Base-by-base conservation (phyloP, 2,797 vertebrate species). In the Crocidura indochinensis region DNA sequence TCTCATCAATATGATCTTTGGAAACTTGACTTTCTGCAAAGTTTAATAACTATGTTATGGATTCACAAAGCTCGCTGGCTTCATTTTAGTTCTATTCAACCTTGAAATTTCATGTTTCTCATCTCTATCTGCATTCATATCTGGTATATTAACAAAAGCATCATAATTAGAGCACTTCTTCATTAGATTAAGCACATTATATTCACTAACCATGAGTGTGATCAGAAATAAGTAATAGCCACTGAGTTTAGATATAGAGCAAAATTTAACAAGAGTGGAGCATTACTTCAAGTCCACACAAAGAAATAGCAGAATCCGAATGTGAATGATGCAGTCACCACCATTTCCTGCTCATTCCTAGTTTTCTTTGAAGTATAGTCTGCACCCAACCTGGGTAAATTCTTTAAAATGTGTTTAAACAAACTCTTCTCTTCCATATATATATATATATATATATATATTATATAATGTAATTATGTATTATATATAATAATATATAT, bases 81-180 rank as follows among this genome's bases (percentile, higher is more conserved):
- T 89, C 47, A 83, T n/a, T 75, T 94, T n/a, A 44, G 8, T 47
- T 92, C 65, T 49, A 51, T 22, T 27, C 27, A n/a, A 11, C 7
- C 15, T 2, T 2, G 46, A 79, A 71, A 8, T 46, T 83, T 1
- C 6, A 0, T 26, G 47, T 20, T 81, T 73, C 51, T 47, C 53
- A 81, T 72, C 24, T 11, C 44, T 4, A n/a, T n/a, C 20, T 69
- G 20, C 7, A 56, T 6, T 12, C 4, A 22, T 1, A 0, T 24
- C 22, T 44, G 47, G 31, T 12, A 71, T 24, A 76, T 44, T 56
- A 75, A 22, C 89, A 75, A 49, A 76, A 71, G 6, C 2, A 7
- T 20, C 29, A 26, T 4, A 47, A 7, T 2, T 20, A 3, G 24
- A 60, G 9, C 8, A 17, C 27, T 19, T 74, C 38, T 4, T 27